Base-by-base conservation (phyloP, 2,797 vertebrate genomes). In the Catharus ustulatus region DNA sequence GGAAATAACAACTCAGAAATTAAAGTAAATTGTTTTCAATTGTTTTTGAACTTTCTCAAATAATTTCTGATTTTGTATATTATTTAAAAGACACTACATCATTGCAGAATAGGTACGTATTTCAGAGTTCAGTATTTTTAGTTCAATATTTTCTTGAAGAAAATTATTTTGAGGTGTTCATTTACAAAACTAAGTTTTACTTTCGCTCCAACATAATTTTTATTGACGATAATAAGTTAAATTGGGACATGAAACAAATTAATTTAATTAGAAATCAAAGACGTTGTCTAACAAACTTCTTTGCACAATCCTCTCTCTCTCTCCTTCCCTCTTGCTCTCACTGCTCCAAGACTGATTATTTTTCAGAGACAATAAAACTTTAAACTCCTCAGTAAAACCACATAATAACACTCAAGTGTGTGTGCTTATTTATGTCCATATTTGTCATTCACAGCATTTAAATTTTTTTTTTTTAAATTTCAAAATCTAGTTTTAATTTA, bases 31-130 rank as follows among this genome's bases (percentile, higher is more conserved):
- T 2, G 1, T 5, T 30, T 16, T 0, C 20, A 43, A 84, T 67
- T 29, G 24, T 22, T 66, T 74, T 58, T 58, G 2, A 54, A 27
- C 11, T 45, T 76, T 72, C 13, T 67, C 7, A 40, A 43, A n/a
- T 20, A 34, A 5, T 59, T 73, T 68, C 7, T 26, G 15, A 14
- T 32, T 19, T 38, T 82, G 8, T 32, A 18, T 27, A 6, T 2
- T 0, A 46, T 51, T 64, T 52, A 17, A 72, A 46, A 59, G 13
- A 68, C 18, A 27, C 1, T 1, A 3, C 6, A 29, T 0, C 3
- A 49, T 38, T 81, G 27, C 21, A 46, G 26, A 67, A 20, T 36
- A 73, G 22, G 30, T 48, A 3, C 0, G 9, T 26, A 36, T 59
- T 45, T 68, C 11, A 32, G 11, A 64, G 15, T 42, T 59, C 12